phyloP scores from a whole-genome alignment of 2,113 vertebrate genomes.

The Piliocolobus tephrosceles region DNA sequence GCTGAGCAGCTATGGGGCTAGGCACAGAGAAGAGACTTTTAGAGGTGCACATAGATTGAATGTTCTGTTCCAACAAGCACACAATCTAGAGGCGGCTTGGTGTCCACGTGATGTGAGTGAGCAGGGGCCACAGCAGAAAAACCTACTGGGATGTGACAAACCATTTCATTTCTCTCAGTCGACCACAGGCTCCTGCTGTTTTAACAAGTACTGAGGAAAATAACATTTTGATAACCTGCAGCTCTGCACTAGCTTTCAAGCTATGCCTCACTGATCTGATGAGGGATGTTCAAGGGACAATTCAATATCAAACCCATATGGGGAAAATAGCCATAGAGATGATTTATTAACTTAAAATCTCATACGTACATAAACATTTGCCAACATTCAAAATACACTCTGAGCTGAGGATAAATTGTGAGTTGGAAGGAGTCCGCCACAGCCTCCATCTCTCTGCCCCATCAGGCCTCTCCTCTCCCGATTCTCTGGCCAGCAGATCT shows the following conservation, averaged over 20 bases:
- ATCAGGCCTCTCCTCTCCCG: not conserved
- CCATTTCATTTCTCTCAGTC: not conserved
- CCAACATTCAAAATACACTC: conserved; percentile 41
- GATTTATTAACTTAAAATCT: conserved; percentile 82
- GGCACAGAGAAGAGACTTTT: not conserved
- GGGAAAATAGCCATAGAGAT: conserved; percentile 41
- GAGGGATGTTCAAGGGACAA: conserved; percentile 3
- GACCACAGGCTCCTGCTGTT: not conserved
- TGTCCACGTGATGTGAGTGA: not conserved
- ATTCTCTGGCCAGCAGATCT: not conserved
- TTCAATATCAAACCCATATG: conserved; percentile 15
- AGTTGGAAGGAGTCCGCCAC: not conserved
- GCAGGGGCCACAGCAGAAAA: not conserved
- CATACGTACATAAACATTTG: conserved; percentile 60
- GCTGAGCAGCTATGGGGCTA: not conserved
- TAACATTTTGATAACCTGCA: not conserved
- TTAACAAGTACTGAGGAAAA: not conserved
- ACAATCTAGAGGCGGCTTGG: not conserved
- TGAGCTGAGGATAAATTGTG: not conserved
- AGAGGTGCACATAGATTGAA: not conserved
- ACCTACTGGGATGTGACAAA: not conserved
- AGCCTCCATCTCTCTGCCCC: not conserved
- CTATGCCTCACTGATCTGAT: not conserved
- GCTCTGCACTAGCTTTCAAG: conserved; percentile 2
- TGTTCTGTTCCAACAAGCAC: not conserved